Conservation (phyloP, 2,888 invertebrate species). For the Drosophila lutescens region DNA sequence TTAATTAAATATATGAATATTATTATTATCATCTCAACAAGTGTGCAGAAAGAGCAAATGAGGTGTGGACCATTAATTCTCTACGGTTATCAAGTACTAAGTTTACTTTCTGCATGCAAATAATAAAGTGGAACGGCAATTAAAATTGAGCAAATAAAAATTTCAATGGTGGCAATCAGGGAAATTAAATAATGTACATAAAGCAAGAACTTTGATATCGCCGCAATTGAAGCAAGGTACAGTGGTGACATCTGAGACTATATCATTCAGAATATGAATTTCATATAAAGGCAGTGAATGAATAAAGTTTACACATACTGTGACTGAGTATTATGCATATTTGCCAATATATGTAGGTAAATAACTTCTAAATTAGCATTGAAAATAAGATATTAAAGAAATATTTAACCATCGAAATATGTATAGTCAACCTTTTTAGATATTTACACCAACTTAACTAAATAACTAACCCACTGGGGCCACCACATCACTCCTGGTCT, state of each 20-base stretch:
- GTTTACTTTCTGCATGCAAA: slow-evolving; percentile 16
- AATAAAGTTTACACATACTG: background rate
- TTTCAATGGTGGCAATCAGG: slow-evolving; percentile 35
- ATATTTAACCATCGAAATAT: background rate
- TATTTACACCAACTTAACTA: slow-evolving; percentile 8
- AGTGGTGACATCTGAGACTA: slow-evolving; percentile 13
- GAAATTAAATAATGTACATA: slow-evolving; percentile 30
- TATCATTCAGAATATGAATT: no score
- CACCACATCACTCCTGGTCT: background rate
- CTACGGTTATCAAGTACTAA: slow-evolving; percentile 19
- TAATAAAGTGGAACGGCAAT: slow-evolving; percentile 31
- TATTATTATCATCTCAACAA: background rate
- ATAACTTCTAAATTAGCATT: no score
- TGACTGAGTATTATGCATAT: slow-evolving; percentile 2
- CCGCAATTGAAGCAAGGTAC: slow-evolving; percentile 17
- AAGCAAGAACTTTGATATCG: slow-evolving; percentile 31
- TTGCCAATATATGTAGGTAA: background rate
- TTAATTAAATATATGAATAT: background rate
- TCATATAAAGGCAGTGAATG: background rate
- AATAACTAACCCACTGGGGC: slow-evolving; percentile 4
- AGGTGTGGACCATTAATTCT: slow-evolving; percentile 23
- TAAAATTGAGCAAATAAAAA: slow-evolving; percentile 36
- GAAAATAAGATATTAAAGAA: background rate
- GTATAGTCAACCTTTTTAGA: background rate
- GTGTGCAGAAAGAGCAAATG: background rate